Conservation (phyloP, 2,113 vertebrate genomes). For the Dendrocopos noguchii region DNA sequence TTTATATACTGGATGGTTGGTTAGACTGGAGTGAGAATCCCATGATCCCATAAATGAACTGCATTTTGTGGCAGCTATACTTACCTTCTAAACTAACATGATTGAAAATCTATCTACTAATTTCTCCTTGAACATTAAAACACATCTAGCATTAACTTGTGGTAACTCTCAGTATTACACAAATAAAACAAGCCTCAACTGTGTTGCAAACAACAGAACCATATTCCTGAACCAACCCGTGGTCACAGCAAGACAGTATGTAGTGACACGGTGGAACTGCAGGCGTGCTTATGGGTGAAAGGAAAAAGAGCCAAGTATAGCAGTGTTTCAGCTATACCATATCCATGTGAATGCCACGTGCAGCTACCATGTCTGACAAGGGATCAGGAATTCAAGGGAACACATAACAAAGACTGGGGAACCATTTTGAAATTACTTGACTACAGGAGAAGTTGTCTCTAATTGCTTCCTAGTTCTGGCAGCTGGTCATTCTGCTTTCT, state of each 20-base stretch:
- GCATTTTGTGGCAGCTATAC: conserved; percentile 28
- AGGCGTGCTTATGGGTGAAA: fast-evolving
- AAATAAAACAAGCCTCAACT: neutral
- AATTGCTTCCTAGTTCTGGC: neutral
- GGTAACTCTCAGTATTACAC: neutral
- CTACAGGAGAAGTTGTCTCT: neutral
- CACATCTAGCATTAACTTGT: neutral
- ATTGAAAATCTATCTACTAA: neutral
- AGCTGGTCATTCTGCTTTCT: neutral
- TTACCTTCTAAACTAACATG: conserved; percentile 7
- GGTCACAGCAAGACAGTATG: fast-evolving
- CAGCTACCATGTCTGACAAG: neutral
- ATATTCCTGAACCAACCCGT: neutral
- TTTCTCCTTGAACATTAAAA: neutral
- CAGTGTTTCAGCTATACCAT: neutral
- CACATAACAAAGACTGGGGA: neutral
- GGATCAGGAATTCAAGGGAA: neutral
- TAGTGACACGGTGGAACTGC: neutral
- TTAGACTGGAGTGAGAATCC: conserved; percentile 30
- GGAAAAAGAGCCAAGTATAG: fast-evolving
- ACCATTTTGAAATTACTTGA: neutral
- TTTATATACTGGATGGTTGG: conserved; percentile 45
- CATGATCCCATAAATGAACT: conserved; percentile 14
- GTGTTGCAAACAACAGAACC: neutral
- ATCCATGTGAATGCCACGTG: no score